These are phyloP conservation scores for Python bivittatus DNA, from an alignment of 2,113 vertebrate genomes.

Conservation along the genomic window DNA sequence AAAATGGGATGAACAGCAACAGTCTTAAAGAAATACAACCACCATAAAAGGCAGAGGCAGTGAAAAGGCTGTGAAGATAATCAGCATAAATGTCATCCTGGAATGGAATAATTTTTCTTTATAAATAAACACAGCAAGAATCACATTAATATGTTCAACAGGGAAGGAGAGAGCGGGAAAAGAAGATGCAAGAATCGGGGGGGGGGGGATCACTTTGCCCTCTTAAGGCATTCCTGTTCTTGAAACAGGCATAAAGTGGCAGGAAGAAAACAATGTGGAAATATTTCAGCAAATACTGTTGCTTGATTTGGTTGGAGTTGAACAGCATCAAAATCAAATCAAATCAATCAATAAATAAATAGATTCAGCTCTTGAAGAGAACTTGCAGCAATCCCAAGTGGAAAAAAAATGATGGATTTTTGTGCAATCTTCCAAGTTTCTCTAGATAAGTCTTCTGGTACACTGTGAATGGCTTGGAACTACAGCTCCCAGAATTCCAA, in stretches of 20 bases:
- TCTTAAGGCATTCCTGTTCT: constrained; percentile 36
- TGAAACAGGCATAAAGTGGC: neutral
- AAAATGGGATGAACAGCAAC: constrained; percentile 54
- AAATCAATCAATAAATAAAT: neutral
- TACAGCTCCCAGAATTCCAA: neutral
- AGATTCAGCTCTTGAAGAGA: neutral
- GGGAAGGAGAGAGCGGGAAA: constrained; percentile 37
- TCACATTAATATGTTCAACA: constrained; percentile 61
- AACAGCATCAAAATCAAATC: neutral
- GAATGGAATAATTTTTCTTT: constrained; percentile 64
- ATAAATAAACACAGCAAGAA: constrained; percentile 66
- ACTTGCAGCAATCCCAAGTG: neutral
- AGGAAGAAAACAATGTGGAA: neutral
- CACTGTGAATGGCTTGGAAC: neutral
- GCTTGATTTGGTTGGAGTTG: neutral
- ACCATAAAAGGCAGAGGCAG: constrained; percentile 59
- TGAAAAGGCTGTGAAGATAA: constrained; percentile 65
- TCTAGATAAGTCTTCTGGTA: neutral
- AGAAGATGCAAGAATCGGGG: constrained; percentile 25
- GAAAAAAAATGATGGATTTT: neutral
- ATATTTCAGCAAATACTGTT: neutral
- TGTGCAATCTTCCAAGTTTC: neutral
- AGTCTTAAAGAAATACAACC: constrained; percentile 60
- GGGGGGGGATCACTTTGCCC: constrained; percentile 27
- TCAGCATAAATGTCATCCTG: constrained; percentile 61